Conservation (phyloP, 2,113 vertebrate species). For the Podarcis cretensis region DNA sequence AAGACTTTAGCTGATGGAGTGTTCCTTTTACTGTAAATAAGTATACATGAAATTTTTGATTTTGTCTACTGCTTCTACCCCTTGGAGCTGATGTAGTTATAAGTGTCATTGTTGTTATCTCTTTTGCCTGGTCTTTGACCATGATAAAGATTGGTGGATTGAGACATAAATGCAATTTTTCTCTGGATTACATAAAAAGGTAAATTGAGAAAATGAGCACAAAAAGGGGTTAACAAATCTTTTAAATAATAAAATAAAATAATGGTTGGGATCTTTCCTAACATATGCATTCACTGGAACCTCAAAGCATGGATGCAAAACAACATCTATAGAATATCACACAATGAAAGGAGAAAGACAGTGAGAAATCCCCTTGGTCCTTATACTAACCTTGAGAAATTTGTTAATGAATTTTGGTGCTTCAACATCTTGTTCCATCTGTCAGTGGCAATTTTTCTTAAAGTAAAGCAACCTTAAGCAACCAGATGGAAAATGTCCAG, state of each 20-base stretch:
- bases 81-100: no score
- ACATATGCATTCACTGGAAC: neutral
- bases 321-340: neutral
- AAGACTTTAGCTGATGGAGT: no score
- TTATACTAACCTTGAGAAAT: neutral
- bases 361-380: neutral
- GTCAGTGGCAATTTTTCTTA: neutral
- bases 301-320: neutral
- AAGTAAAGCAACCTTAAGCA: neutral
- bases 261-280: neutral
- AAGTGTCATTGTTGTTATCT: no score
- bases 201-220: neutral
- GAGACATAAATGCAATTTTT: neutral
- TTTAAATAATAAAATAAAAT: no score
- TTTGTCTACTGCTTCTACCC: no score
- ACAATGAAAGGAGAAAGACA: neutral
- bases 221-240: no score
- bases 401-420: neutral
- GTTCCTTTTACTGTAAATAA: no score
- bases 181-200: neutral
- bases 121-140: no score
- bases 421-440: neutral
- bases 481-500: neutral
- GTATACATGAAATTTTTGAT: no score
- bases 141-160: no score